Base-by-base conservation (phyloP, 2,888 invertebrate genomes). In the Drosophila algonquin region DNA sequence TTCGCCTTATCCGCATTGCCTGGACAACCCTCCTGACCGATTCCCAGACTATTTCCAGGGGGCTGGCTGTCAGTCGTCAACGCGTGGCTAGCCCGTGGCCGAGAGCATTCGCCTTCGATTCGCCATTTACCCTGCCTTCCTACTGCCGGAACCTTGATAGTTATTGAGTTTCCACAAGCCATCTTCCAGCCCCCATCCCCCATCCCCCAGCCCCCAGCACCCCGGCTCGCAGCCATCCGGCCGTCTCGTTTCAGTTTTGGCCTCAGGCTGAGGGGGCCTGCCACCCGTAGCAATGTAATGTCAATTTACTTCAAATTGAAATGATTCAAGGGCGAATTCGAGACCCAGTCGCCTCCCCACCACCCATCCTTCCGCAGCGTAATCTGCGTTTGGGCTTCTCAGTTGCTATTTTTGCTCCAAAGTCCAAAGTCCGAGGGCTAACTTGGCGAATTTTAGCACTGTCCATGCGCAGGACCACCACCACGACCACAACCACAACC, bases 221-320 rank as follows among this genome's bases (percentile, higher is more conserved):
- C 4, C 24, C 24, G 4, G 24, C 24, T 24, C 24, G 24, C 24
- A 14, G 40, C 14, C n/a, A 14, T 14, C 18, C 8, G 10, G 3
- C 24, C 30, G 44, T 18, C 32, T 16, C 45, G 46, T 30, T 5
- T 46, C 18, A 18, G 45, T 40, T 16, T 21, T 21, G 54, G 8
- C 52, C 44, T 16, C 21, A 24, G 59, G 52, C 60, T 46, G 16
- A 27, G 48, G 64, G 9, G 9, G 51, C 30, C 75, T 58, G 73
- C 57, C 55, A 55, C 76, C 69, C 63, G 72, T 58, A 63, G 83
- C 83, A 89, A 85, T 79, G 84, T 90, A 87, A 90, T 90, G 83
- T 78, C 85, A 89, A 90, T 90, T 89, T 89, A 83, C 77, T 81
- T 81, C 65, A 87, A 87, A 90, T 87, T 87, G 86, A 87, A 87